Evolutionary conservation across 2,888 invertebrate genomes (phyloP).

Genomic region (Argyra leucocephala): DNA sequence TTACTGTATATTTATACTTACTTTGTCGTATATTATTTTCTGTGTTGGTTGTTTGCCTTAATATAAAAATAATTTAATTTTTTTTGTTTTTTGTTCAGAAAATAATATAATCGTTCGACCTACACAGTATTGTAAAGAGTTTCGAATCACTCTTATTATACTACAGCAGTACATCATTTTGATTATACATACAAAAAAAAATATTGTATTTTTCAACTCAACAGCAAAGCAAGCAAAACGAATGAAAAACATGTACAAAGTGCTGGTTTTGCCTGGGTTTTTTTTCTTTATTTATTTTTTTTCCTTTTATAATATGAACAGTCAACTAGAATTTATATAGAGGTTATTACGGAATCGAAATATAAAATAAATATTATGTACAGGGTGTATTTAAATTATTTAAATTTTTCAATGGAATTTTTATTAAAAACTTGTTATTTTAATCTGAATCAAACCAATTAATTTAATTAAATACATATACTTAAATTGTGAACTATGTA

Average conservation of each 20-base stretch:
- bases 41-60: conserved; percentile 4
- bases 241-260: background rate
- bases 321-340: background rate
- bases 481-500: too few species aligned
- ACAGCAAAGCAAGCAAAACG: background rate
- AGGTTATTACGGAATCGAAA: conserved; percentile 1
- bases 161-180: background rate
- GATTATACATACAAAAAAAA: background rate
- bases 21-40: background rate
- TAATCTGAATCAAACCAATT: too few species aligned
- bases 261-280: conserved; percentile 1
- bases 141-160: background rate
- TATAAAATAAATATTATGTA: background rate
- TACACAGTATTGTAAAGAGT: background rate
- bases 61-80: background rate
- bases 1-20: too few species aligned
- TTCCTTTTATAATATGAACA: background rate
- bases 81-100: background rate
- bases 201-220: background rate
- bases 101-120: background rate
- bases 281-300: background rate
- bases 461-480: too few species aligned
- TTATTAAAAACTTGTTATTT: too few species aligned
- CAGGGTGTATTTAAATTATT: background rate
- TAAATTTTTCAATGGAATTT: too few species aligned